Evolutionary conservation across 2,888 invertebrate species (phyloP).

Genomic region (Fragum whitleyi): DNA sequence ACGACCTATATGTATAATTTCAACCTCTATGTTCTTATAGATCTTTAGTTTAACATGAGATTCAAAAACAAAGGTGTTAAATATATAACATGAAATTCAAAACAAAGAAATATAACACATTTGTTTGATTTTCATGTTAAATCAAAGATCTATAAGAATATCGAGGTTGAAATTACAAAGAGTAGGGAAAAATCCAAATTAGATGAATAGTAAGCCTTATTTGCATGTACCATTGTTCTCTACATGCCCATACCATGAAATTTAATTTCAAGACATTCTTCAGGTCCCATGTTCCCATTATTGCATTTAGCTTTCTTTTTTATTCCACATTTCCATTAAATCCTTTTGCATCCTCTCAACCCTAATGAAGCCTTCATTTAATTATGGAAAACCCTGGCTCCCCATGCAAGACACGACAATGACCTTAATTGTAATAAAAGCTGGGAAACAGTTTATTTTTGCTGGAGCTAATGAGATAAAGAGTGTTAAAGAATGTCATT

Average conservation of each 20-base stretch:
- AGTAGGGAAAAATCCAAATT: no score
- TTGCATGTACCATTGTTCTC: slow-evolving; percentile 18
- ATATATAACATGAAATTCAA: no score
- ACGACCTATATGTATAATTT: no score
- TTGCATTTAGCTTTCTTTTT: slow-evolving; percentile 29
- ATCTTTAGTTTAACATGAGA: no score
- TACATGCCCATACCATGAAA: neutral
- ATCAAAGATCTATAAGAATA: no score
- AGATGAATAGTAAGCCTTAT: neutral
- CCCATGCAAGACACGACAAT: slow-evolving; percentile 11
- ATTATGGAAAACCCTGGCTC: slow-evolving; percentile 15
- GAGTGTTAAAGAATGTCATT: no score
- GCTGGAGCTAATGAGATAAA: slow-evolving; percentile 24
- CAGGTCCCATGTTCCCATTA: slow-evolving; percentile 16
- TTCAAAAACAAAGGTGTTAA: no score
- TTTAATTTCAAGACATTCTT: slow-evolving; percentile 21
- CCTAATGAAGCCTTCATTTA: slow-evolving; percentile 25
- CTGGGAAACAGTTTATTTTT: slow-evolving; percentile 16
- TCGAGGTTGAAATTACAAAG: no score
- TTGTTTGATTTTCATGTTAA: no score
- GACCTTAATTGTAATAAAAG: slow-evolving; percentile 21
- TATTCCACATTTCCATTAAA: slow-evolving; percentile 23
- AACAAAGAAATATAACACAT: no score
- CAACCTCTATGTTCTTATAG: no score
- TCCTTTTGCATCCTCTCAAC: slow-evolving; percentile 17